phyloP scores from a whole-genome alignment of 1,140 invertebrate species.

The Apocrypta bakeri region DNA sequence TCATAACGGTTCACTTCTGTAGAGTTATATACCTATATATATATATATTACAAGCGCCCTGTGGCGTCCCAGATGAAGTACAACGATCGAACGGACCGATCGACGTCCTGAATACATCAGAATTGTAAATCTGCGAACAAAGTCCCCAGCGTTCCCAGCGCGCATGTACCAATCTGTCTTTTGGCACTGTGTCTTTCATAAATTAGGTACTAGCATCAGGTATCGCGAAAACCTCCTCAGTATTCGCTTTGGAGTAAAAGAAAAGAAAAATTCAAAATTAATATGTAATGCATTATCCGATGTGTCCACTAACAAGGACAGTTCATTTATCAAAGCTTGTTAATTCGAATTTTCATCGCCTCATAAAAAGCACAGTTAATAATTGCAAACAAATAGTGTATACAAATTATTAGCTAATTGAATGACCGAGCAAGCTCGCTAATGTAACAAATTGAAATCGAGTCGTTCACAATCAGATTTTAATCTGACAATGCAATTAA shows the following conservation, averaged over 20 bases:
- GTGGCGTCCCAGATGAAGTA: too few species aligned
- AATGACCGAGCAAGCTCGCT: too few species aligned
- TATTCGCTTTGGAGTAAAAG: not conserved
- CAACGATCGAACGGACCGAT: constrained; percentile 70
- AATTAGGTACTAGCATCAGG: constrained; percentile 30
- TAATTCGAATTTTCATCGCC: too few species aligned
- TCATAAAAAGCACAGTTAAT: too few species aligned
- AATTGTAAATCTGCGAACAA: not conserved
- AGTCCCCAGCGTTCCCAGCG: constrained; percentile 46
- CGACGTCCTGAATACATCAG: constrained; percentile 58
- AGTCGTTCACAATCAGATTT: too few species aligned
- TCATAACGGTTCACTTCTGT: not conserved
- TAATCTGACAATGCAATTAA: too few species aligned
- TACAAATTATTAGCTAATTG: too few species aligned
- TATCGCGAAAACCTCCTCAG: not conserved
- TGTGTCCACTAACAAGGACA: too few species aligned
- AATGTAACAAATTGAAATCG: too few species aligned
- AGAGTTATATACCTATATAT: not conserved
- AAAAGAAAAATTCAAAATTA: not conserved
- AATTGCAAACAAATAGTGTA: too few species aligned
- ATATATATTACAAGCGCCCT: not conserved
- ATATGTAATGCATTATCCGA: not conserved
- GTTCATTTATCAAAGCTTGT: too few species aligned
- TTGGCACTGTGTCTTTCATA: constrained; percentile 52
- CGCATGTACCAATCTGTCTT: constrained; percentile 51